phyloP scores from a whole-genome alignment of 2,113 vertebrate species.

The Cryptotis parvus region DNA sequence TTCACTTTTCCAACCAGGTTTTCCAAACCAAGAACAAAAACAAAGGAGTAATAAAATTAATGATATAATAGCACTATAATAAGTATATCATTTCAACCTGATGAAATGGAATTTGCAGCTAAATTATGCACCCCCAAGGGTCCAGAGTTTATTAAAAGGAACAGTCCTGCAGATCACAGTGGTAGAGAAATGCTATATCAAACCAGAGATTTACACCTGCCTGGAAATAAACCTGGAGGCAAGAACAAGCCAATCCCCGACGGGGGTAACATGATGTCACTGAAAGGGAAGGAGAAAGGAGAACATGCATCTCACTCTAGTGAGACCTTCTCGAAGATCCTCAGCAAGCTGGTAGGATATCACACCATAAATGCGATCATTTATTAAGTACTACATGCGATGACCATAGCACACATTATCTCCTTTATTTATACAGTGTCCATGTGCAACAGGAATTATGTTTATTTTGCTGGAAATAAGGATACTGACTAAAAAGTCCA shows the following conservation, averaged over 20 bases:
- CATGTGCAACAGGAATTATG: not conserved
- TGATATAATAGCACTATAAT: not conserved
- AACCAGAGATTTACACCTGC: not conserved
- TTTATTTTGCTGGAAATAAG: not conserved
- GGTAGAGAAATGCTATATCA: not conserved
- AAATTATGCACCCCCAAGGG: not conserved
- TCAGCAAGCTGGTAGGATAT: not conserved
- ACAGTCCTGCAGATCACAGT: not conserved
- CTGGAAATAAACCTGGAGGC: not conserved
- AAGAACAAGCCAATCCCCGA: not conserved
- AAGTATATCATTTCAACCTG: not conserved
- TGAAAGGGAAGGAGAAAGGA: not conserved
- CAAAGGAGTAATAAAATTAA: not conserved
- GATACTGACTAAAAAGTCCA: not conserved
- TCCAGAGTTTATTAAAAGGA: not conserved
- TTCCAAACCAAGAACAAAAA: not conserved
- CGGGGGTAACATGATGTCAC: not conserved
- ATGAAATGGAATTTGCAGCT: constrained; percentile 8
- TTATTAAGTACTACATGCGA: not conserved
- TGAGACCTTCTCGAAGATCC: not conserved
- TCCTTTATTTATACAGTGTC: not conserved
- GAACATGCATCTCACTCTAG: not conserved
- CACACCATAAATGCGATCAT: not conserved
- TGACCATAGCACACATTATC: no score
- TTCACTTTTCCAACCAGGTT: constrained; percentile 6